Percentiles rank a stretch among this genome's conserved stretches.
Conservation (phyloP, 2,888 invertebrate species). For the Dasysyrphus albostriatus region DNA sequence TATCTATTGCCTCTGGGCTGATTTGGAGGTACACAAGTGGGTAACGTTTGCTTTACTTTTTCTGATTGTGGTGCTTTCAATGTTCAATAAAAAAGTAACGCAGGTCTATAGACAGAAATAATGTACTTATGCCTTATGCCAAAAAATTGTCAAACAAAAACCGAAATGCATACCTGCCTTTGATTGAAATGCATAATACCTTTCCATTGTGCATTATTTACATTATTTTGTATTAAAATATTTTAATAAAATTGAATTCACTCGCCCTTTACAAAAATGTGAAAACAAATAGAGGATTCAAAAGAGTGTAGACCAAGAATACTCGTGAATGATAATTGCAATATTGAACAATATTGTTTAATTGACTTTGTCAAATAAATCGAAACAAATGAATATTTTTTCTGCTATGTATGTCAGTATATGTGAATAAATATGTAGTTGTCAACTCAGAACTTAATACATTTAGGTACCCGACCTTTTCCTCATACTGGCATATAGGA, state of each 20-base stretch:
- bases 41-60: too few species aligned
- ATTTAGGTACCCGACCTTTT: not conserved
- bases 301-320: slow-evolving; percentile 22
- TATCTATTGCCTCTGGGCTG: too few species aligned
- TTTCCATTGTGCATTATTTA: slow-evolving; percentile 6
- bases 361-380: slow-evolving; percentile 58
- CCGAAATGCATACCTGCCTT: not conserved
- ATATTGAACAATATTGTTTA: slow-evolving; percentile 35
- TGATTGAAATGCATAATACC: not conserved
- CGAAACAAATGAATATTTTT: slow-evolving; percentile 48
- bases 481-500: not conserved
- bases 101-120: too few species aligned
- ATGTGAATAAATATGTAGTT: not conserved
- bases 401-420: not conserved
- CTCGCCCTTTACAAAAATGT: not conserved
- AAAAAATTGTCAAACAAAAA: not conserved
- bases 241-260: slow-evolving; percentile 15
- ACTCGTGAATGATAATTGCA: slow-evolving; percentile 23
- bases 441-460: not conserved
- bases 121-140: too few species aligned
- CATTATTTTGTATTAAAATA: slow-evolving; percentile 12
- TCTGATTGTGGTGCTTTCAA: too few species aligned
- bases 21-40: too few species aligned
- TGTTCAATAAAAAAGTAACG: too few species aligned
- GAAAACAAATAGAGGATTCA: not conserved